phyloP scores from a whole-genome alignment of 2,797 vertebrate species.

The Typhlichthys eigenmanni region DNA sequence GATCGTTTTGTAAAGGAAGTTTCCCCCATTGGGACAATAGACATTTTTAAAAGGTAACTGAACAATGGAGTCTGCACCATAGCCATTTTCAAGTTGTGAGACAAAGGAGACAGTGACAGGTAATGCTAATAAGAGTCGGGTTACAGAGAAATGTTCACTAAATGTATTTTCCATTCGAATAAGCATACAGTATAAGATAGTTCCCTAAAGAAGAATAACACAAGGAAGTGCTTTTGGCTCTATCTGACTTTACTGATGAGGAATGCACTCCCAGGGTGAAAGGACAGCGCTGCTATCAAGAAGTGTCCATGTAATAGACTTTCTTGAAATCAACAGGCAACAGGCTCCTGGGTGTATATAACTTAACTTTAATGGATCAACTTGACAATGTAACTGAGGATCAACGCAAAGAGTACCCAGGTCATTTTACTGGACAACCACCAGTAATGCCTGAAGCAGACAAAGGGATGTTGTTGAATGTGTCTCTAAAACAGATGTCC shows the following conservation, averaged over 20 bases:
- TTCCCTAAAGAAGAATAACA: conserved; percentile 44
- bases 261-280: conserved; percentile 37
- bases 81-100: conserved; percentile 25
- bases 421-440: conserved; percentile 4
- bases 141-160: conserved; percentile 41
- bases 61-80: conserved; percentile 26
- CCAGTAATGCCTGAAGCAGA: neutral
- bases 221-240: conserved; percentile 42
- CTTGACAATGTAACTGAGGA: conserved; percentile 50
- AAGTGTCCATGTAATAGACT: conserved; percentile 27
- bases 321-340: conserved; percentile 40
- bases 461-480: conserved; percentile 41
- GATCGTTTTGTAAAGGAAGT: conserved; percentile 27
- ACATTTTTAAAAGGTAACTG: conserved; percentile 36
- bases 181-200: conserved; percentile 39
- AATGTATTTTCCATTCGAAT: conserved; percentile 54
- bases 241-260: conserved; percentile 55
- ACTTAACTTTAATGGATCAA: conserved; percentile 42
- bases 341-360: conserved; percentile 26
- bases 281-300: conserved; percentile 27
- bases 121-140: conserved; percentile 45
- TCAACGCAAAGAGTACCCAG: conserved; percentile 42
- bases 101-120: conserved; percentile 36
- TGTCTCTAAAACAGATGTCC: neutral
- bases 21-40: conserved; percentile 1